phyloP scores from a whole-genome alignment of 2,888 invertebrate genomes.

The Ectemnius lituratus region DNA sequence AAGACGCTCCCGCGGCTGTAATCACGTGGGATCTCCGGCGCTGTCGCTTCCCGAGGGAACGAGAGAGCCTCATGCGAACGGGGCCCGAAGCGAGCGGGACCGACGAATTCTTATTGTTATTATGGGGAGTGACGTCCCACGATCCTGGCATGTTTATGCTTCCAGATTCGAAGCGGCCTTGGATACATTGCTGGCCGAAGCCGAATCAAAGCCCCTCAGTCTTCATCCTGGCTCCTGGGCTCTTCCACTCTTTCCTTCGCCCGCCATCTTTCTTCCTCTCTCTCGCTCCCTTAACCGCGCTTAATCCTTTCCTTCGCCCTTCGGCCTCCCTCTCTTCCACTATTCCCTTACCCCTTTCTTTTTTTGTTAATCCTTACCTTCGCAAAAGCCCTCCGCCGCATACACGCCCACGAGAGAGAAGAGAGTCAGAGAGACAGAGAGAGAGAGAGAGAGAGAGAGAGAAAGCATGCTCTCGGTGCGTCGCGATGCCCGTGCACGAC shows the following conservation, averaged over 20 bases:
- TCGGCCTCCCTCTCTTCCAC: conserved; percentile 24
- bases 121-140: conserved; percentile 76
- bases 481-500: neutral
- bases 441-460: too few species aligned
- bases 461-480: neutral
- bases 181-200: conserved; percentile 64
- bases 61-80: conserved; percentile 52
- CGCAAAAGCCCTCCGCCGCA: conserved; percentile 30
- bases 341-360: too few species aligned
- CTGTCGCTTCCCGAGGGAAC: conserved; percentile 67
- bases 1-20: conserved; percentile 76
- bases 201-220: conserved; percentile 63
- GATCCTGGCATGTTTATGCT: conserved; percentile 76
- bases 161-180: conserved; percentile 76
- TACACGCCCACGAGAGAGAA: conserved; percentile 8
- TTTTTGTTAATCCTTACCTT: conserved; percentile 35
- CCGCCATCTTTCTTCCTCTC: conserved; percentile 8
- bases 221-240: conserved; percentile 41
- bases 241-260: neutral
- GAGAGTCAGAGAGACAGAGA: neutral
- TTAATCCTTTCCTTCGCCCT: conserved; percentile 21
- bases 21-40: conserved; percentile 77
- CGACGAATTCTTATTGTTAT: conserved; percentile 76
- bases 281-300: conserved; percentile 7
- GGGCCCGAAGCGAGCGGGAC: conserved; percentile 54